phyloP scores from a whole-genome alignment of 37 sponge, comb jelly and placozoan species.

The Haliclona indistincta region DNA sequence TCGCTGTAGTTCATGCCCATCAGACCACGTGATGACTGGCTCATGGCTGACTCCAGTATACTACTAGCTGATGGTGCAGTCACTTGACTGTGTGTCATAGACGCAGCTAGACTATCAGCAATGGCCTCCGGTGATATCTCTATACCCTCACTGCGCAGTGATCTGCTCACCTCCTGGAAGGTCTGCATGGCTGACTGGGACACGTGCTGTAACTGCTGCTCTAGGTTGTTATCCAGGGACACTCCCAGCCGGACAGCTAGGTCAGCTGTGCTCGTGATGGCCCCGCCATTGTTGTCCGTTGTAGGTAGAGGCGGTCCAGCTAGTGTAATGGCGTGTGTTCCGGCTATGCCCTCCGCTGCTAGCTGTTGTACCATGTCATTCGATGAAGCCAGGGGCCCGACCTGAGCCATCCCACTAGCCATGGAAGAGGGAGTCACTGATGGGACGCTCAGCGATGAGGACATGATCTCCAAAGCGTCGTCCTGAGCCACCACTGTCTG shows the following conservation, averaged over 20 bases:
- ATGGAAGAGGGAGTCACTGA: neutral
- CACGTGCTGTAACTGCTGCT: neutral
- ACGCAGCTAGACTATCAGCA: neutral
- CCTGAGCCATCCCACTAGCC: neutral
- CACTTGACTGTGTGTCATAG: neutral
- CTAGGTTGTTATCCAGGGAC: neutral
- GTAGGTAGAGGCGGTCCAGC: too few relatives aligned
- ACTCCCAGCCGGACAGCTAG: too few relatives aligned
- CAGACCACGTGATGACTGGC: neutral
- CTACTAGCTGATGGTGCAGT: neutral
- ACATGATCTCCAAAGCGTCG: conserved; percentile 54
- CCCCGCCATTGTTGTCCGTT: too few relatives aligned
- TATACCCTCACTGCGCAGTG: neutral
- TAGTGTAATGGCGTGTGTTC: neutral
- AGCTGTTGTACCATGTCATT: neutral
- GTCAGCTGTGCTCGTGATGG: too few relatives aligned
- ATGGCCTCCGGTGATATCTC: conserved; percentile 3
- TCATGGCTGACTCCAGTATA: neutral
- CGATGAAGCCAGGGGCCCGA: neutral
- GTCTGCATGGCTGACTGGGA: conserved; percentile 28
- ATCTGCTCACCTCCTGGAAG: conserved; percentile 5
- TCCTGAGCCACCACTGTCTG: conserved; percentile 32
- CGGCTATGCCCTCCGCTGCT: neutral
- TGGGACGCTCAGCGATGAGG: conserved; percentile 15
- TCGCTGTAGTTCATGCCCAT: conserved; percentile 12